Evolutionary conservation across 1,140 invertebrate genomes (phyloP), one percentile per base, ranked within the genome.

Genomic region (Tetramorium parvispinum): DNA sequence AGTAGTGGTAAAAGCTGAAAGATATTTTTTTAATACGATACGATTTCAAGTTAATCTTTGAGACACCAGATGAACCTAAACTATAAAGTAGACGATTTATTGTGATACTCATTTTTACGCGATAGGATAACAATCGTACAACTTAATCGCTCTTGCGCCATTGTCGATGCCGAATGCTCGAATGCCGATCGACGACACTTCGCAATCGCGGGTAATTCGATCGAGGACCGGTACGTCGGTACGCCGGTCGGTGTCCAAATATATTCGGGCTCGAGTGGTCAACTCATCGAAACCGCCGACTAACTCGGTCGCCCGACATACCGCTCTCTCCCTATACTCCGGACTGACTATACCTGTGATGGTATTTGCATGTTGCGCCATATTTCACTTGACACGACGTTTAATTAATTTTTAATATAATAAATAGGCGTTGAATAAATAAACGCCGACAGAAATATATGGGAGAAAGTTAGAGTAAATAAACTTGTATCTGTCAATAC

Each of bases 241-340:
- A 43, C 66, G 53, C 46, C 24, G 59, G 63, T 68, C 61, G 16
- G 59, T 71, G 53, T 59, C 40, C 79, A 73, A 83, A 83, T 83
- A 83, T 73, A 81, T 86, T 79, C 65, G 21, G 40, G 46, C 13
- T 82, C 53, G 46, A 87, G 55, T 75, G 81, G 81, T 83, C 68
- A 71, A 59, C 76, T 65, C 55, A 71, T 86, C 59, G 85, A 86
- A 83, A 73, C 27, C 85, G 27, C 65, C 51, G 49, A 49, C 71
- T 24, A 49, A 65, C 68, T 65, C 81, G 51, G 49, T 76, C 51
- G 40, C 32, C 55, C 51, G 49, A 53, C 66, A 37, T 59, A 87
- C 49, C 57, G 40, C n/a, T 55, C 73, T 55, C 78, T 70, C 46
- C 6, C 66, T 55, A 40, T 11, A 18, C 27, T 46, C 32, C 32